phyloP scores from a whole-genome alignment of 1,140 invertebrate species.

The Camponotus floridanus region DNA sequence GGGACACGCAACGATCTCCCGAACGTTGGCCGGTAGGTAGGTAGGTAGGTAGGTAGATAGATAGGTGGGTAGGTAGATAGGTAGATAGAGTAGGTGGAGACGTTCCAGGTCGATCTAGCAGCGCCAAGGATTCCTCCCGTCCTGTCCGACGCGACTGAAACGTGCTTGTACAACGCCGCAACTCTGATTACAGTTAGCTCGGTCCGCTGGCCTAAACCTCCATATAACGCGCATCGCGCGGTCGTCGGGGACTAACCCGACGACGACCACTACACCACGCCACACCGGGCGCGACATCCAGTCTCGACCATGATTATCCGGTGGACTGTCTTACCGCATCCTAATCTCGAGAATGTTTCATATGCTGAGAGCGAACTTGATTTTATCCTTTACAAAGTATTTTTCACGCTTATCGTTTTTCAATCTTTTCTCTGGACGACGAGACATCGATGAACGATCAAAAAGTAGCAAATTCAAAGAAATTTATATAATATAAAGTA shows the following conservation, averaged over 20 bases:
- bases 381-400: neutral
- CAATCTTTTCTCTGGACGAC: no score
- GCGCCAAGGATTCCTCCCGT: conserved; percentile 68
- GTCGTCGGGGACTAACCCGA: conserved; percentile 74
- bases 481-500: neutral
- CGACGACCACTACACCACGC: conserved; percentile 62
- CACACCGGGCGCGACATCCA: conserved; percentile 61
- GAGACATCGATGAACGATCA: neutral
- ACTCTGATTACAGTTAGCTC: conserved; percentile 84
- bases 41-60: conserved; percentile 39
- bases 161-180: conserved; percentile 75
- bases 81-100: conserved; percentile 37
- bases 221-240: conserved; percentile 78
- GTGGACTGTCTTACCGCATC: conserved; percentile 57
- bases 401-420: neutral
- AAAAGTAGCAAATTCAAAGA: neutral
- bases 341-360: conserved; percentile 59
- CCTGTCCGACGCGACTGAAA: conserved; percentile 66
- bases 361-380: conserved; percentile 41
- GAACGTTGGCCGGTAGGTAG: conserved; percentile 42
- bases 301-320: conserved; percentile 59
- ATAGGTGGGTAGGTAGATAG: conserved; percentile 40
- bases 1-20: conserved; percentile 52
- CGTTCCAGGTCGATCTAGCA: conserved; percentile 67
- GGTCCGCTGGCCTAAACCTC: conserved; percentile 83